Evolutionary conservation across 2,888 invertebrate species (phyloP).

Genomic region (Branchipolynoe longqiensis): DNA sequence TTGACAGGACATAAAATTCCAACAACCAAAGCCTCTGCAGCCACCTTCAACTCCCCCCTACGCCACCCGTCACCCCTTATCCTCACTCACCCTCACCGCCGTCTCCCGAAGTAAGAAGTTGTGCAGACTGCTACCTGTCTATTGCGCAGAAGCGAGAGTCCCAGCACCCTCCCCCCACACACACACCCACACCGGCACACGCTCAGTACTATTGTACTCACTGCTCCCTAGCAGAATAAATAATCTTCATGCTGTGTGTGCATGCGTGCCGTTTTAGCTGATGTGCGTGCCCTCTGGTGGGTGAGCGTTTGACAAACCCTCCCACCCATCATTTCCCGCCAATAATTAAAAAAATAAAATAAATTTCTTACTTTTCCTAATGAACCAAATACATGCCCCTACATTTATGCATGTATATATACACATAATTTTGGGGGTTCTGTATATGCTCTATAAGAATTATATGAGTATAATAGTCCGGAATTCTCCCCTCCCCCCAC

Average conservation of each 20-base stretch:
- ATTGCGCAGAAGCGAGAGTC: not conserved
- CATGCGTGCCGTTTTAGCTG: slow-evolving; percentile 15
- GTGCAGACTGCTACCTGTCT: not conserved
- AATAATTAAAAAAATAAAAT: too few relatives aligned
- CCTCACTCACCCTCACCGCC: not conserved
- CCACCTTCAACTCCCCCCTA: not conserved
- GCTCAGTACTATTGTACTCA: not conserved
- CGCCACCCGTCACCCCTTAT: not conserved
- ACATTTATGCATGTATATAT: too few relatives aligned
- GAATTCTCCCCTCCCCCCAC: too few relatives aligned
- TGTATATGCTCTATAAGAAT: too few relatives aligned
- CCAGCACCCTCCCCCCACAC: not conserved
- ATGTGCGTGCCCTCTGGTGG: slow-evolving; percentile 23
- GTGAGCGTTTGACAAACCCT: not conserved
- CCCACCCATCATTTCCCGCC: not conserved
- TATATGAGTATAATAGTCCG: too few relatives aligned
- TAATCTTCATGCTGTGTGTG: slow-evolving; percentile 1
- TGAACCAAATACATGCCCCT: too few relatives aligned
- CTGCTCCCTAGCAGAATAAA: slow-evolving; percentile 21
- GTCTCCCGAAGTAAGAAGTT: not conserved
- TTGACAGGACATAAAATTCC: too few relatives aligned
- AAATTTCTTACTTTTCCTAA: too few relatives aligned
- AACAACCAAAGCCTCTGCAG: too few relatives aligned
- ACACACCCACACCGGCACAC: not conserved
- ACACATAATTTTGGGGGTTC: too few relatives aligned